phyloP scores from a whole-genome alignment of 2,797 vertebrate genomes.

The Falco naumanni region DNA sequence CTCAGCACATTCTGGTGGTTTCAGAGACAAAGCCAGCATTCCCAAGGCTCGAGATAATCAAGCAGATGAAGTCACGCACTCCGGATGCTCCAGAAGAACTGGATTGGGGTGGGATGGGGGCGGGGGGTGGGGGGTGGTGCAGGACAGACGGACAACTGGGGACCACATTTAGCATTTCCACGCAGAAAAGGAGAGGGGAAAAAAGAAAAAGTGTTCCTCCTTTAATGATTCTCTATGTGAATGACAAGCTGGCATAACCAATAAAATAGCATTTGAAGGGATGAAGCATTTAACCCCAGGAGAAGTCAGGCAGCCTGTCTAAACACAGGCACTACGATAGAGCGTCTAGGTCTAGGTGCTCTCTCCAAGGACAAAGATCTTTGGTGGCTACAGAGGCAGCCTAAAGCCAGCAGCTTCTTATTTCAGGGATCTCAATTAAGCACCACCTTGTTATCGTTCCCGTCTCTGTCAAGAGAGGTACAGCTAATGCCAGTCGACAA shows the following conservation, averaged over 20 bases:
- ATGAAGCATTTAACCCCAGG: neutral
- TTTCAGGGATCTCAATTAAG: neutral
- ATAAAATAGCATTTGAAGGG: neutral
- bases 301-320: neutral
- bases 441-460: neutral
- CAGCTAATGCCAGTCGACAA: neutral
- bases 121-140: too few relatives aligned
- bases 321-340: neutral
- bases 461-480: neutral
- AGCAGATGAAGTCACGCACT: slow-evolving; percentile 53
- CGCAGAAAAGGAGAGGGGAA: neutral
- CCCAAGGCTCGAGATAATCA: slow-evolving; percentile 7
- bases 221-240: neutral
- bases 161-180: neutral
- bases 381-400: neutral
- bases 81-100: neutral
- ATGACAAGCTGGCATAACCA: neutral
- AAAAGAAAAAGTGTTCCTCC: neutral
- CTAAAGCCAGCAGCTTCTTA: neutral
- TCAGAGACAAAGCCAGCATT: slow-evolving; percentile 42
- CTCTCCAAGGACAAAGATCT: neutral
- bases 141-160: too few relatives aligned
- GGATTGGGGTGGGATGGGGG: too few relatives aligned
- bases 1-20: slow-evolving; percentile 40
- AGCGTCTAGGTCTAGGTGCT: rapidly evolving